A percentile compares a stretch with the other conserved stretches of the same genome.
These are phyloP conservation scores for Hirtodrosophila histrioides DNA, from an alignment of 2,888 invertebrate species.

Conservation along the genomic window DNA sequence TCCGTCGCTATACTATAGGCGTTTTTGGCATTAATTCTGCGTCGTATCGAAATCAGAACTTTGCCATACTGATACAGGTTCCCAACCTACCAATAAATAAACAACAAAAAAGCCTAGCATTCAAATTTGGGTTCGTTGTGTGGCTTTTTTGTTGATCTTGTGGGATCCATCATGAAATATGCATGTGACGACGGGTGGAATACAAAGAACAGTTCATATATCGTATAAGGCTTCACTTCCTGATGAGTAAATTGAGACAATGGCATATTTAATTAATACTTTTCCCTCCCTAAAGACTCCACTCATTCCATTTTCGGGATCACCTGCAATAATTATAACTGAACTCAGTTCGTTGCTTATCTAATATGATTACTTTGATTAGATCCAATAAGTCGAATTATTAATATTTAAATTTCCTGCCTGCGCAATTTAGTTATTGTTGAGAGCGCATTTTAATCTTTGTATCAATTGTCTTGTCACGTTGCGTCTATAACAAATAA, in stretches of 20 bases:
- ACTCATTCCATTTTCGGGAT: not conserved
- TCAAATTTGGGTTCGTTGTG: conserved; percentile 11
- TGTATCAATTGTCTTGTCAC: conserved; percentile 14
- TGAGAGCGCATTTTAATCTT: conserved; percentile 20
- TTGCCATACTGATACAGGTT: conserved; percentile 12
- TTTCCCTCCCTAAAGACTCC: conserved; percentile 5
- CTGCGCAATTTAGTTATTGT: conserved; percentile 49
- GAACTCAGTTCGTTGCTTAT: not conserved
- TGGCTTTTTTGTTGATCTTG: conserved; percentile 17
- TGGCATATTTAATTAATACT: conserved; percentile 9
- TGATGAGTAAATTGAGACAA: conserved; percentile 33
- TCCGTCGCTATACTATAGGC: conserved; percentile 24
- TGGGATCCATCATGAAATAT: conserved; percentile 44
- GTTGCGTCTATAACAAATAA: too few relatives aligned
- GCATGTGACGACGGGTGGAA: conserved; percentile 29
- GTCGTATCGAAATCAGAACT: conserved; percentile 26
- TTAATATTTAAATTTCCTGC: conserved; percentile 24
- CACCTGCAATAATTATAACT: conserved; percentile 15
- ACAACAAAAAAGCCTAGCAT: conserved; percentile 9
- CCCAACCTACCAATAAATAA: not conserved
- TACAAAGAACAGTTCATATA: conserved; percentile 33
- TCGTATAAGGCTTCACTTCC: conserved; percentile 35
- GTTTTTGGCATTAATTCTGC: conserved; percentile 27
- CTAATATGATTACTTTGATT: not conserved
- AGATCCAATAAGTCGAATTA: conserved; percentile 25